phyloP scores from a whole-genome alignment of 2,888 invertebrate genomes.

The Neocrepidodera transversa region DNA sequence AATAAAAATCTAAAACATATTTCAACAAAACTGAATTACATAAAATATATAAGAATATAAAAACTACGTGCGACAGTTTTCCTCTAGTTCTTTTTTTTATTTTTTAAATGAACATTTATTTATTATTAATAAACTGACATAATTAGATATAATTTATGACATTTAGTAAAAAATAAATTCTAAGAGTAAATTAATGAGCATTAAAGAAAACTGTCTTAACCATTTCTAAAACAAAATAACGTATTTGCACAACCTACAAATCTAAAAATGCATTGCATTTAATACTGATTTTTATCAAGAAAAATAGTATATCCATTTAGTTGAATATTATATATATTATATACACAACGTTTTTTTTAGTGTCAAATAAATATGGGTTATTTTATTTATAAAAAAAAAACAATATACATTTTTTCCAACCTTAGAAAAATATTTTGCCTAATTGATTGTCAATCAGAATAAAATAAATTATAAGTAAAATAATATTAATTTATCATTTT shows the following conservation, averaged over 20 bases:
- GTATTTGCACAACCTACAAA: conserved; percentile 33
- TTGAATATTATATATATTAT: conserved; percentile 27
- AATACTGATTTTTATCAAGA: conserved; percentile 51
- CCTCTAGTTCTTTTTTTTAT: conserved; percentile 14
- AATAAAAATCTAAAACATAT: conserved; percentile 34
- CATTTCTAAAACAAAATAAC: conserved; percentile 32
- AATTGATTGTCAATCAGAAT: no score
- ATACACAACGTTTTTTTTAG: conserved; percentile 29
- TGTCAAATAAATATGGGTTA: background rate
- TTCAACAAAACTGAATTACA: conserved; percentile 29
- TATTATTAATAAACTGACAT: no score
- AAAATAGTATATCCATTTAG: conserved; percentile 25
- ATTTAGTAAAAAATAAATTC: no score
- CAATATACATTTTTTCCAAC: no score
- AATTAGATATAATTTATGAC: no score
- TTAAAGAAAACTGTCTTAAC: conserved; percentile 29
- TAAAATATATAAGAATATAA: conserved; percentile 26
- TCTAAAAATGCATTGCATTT: conserved; percentile 46
- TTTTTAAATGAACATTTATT: no score
- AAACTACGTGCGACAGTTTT: conserved; percentile 20
- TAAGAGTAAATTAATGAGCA: conserved; percentile 2
- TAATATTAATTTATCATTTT: no score
- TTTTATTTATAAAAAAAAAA: no score
- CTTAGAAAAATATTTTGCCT: no score
- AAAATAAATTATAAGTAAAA: no score